phyloP scores from a whole-genome alignment of 92 coral and sea anemone genomes.

The Porites lobata region DNA sequence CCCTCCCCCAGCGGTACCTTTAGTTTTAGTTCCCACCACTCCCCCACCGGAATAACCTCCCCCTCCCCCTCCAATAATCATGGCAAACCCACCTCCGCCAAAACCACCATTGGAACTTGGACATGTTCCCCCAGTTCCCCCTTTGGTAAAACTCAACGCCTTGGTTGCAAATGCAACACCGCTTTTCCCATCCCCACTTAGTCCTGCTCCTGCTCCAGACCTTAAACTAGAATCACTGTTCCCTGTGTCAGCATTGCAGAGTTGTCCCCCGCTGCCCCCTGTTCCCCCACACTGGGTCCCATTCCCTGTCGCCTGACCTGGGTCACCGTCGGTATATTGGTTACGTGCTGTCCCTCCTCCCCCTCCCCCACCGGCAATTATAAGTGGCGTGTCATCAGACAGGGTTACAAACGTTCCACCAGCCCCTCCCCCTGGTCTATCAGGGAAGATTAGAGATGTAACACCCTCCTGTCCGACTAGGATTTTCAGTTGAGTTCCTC shows the following conservation, averaged over 20 bases:
- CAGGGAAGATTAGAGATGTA: neutral
- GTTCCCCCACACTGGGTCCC: constrained; percentile 86
- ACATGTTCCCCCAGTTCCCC: constrained; percentile 62
- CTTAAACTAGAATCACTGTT: neutral
- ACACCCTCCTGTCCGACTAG: constrained; percentile 87
- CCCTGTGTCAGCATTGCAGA: constrained; percentile 50
- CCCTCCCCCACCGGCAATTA: constrained; percentile 97
- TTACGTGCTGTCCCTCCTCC: constrained; percentile 72
- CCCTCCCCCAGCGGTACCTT: constrained; percentile 90
- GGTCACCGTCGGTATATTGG: constrained; percentile 78
- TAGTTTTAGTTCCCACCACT: neutral
- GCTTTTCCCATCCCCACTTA: constrained; percentile 58
- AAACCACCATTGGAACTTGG: constrained; percentile 54
- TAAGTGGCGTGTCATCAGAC: constrained; percentile 50
- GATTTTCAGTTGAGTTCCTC: constrained; percentile 65
- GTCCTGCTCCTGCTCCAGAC: constrained; percentile 63
- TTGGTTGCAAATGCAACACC: neutral
- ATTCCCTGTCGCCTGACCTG: constrained; percentile 75
- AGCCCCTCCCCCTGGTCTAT: constrained; percentile 90
- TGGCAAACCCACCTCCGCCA: constrained; percentile 59
- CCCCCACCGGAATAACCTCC: constrained; percentile 38
- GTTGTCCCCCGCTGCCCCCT: constrained; percentile 73
- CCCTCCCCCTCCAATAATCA: constrained; percentile 66
- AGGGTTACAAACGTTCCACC: constrained; percentile 88
- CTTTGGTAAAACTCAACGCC: constrained; percentile 53